These are phyloP conservation scores for Drosophila stalkeri DNA, from an alignment of 2,888 invertebrate genomes.

Conservation along the genomic window DNA sequence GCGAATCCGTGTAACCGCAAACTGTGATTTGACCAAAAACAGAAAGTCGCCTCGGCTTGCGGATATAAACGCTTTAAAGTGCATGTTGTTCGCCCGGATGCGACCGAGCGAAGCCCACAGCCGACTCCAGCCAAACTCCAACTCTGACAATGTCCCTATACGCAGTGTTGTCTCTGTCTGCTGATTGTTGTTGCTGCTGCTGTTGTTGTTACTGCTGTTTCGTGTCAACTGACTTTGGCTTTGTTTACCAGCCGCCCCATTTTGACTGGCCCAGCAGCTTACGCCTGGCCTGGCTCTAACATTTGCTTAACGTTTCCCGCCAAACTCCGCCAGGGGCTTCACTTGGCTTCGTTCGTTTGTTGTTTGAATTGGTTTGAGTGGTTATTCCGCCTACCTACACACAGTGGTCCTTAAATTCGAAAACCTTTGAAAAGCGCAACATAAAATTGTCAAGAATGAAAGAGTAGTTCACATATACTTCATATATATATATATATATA, in stretches of 20 bases:
- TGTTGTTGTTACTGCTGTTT: slow-evolving; percentile 54
- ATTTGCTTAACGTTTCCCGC: slow-evolving; percentile 77
- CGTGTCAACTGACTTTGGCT: slow-evolving; percentile 70
- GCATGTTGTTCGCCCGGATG: slow-evolving; percentile 74
- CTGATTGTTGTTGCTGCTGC: slow-evolving; percentile 38
- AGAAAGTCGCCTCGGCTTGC: slow-evolving; percentile 62
- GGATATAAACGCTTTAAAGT: slow-evolving; percentile 75
- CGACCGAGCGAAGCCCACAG: slow-evolving; percentile 35
- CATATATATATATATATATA: too few relatives aligned
- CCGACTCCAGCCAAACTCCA: slow-evolving; percentile 61
- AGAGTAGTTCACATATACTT: too few relatives aligned
- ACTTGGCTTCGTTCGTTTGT: slow-evolving; percentile 23
- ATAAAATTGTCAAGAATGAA: too few relatives aligned
- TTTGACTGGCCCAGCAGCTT: slow-evolving; percentile 45
- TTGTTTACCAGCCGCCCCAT: slow-evolving; percentile 73
- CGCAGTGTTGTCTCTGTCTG: slow-evolving; percentile 60
- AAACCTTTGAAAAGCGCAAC: neutral
- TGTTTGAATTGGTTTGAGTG: slow-evolving; percentile 28
- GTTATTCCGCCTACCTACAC: slow-evolving; percentile 47
- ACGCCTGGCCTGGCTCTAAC: slow-evolving; percentile 61
- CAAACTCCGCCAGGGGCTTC: slow-evolving; percentile 55
- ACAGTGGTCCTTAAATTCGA: slow-evolving; percentile 39
- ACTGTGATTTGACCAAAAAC: slow-evolving; percentile 77
- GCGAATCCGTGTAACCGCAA: slow-evolving; percentile 79
- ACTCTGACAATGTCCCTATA: slow-evolving; percentile 64